Base-by-base conservation (phyloP, 2,113 vertebrate species). In the Calypte anna region DNA sequence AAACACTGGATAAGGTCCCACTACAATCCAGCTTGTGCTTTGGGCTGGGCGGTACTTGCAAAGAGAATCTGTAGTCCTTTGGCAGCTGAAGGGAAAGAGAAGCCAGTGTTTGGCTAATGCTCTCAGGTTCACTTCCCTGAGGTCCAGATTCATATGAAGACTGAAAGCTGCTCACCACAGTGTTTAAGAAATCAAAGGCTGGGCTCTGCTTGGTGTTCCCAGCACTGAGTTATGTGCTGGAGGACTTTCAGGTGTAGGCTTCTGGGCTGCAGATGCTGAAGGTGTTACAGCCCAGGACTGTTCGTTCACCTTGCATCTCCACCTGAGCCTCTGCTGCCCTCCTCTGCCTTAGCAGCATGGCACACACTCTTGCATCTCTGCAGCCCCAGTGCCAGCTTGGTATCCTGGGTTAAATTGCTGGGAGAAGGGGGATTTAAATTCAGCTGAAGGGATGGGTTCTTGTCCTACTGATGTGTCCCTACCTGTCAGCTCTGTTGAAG, bases 401-500 rank as follows among this genome's bases (percentile, higher is more conserved):
- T 64, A 31, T 40, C 31, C 57, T 53, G 40, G 21, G 27, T 44
- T 51, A 55, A 51, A 63, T 20, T 74, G 44, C 30, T 40, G 24
- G 40, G 15, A 27, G 63, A 61, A 51, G 24, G 31, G 12, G 13
- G 24, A 38, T 9, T 48, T 59, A 58, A 73, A 9, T 23, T n/a
- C 25, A 46, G 23, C 24, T 31, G 54, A 94, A 53, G 25, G 55
- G 57, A 12, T 7, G 18, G 36, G 27, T 10, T 7, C 7, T 28
- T 27, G 7, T 36, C 30, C 4, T 7, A 53, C 54, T 64, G 69
- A 0, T 0, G 9, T 22, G n/a, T 53, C 23, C 36, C n/a, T 16
- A 36, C 21, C 28, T 54, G 12, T 12, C 19, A 53, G 31, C 28
- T 64, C 61, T 70, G 36, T 38, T 44, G 31, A 21, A 55, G 27